phyloP scores from a whole-genome alignment of 2,797 vertebrate genomes.

The Sparus aurata region DNA sequence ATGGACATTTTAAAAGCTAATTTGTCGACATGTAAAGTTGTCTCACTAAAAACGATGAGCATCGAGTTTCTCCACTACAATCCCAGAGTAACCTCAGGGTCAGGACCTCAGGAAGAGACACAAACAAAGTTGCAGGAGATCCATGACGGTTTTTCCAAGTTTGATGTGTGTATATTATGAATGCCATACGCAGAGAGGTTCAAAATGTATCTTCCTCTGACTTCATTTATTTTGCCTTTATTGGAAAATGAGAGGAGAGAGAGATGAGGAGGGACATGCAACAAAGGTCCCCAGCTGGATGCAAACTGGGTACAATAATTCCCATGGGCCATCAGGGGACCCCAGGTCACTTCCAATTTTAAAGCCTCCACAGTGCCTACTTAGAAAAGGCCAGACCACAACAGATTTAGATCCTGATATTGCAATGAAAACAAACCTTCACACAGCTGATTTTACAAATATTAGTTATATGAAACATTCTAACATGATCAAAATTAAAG shows the following conservation, averaged over 20 bases:
- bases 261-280: not conserved
- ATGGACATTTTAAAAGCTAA: not conserved
- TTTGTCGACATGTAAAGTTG: not conserved
- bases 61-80: not conserved
- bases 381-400: not conserved
- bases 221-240: not conserved
- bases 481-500: too few relatives aligned
- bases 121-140: not conserved
- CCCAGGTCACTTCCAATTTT: not conserved
- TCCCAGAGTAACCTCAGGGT: not conserved
- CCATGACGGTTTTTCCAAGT: not conserved
- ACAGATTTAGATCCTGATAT: not conserved
- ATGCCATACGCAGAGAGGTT: not conserved
- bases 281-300: not conserved
- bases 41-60: not conserved
- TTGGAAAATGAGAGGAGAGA: not conserved
- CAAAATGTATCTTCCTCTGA: not conserved
- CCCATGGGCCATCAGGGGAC: not conserved
- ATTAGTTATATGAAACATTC: too few relatives aligned
- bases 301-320: not conserved
- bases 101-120: not conserved
- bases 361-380: not conserved
- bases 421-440: too few relatives aligned
- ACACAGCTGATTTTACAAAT: too few relatives aligned
- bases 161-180: not conserved